A percentile compares a stretch with the other conserved stretches of the same genome.
Conservation (phyloP, 1,140 invertebrate species). For the Pantala flavescens region DNA sequence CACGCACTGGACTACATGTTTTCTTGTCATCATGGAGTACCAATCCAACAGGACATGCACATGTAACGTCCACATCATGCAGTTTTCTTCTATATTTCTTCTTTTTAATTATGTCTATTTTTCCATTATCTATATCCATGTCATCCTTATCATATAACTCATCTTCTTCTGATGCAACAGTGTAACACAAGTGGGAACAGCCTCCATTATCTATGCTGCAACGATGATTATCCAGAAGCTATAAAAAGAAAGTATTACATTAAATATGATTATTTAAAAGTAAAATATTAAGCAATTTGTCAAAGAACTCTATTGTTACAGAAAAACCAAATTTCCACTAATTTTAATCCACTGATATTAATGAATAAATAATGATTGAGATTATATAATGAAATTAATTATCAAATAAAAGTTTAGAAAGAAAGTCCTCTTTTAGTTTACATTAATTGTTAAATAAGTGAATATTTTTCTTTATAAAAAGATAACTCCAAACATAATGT, state of each 20-base stretch:
- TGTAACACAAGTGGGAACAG: constrained; percentile 62
- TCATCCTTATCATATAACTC: background rate
- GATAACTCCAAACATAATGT: no score
- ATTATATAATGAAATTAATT: background rate
- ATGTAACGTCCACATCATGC: constrained; percentile 29
- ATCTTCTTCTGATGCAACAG: constrained; percentile 18
- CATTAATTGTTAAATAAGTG: background rate
- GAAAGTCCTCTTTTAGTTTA: background rate
- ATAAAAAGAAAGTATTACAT: constrained; percentile 20
- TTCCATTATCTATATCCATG: background rate
- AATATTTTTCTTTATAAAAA: no score
- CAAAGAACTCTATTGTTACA: no score
- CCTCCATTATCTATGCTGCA: constrained; percentile 36
- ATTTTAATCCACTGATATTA: background rate
- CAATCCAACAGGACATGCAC: constrained; percentile 66
- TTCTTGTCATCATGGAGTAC: constrained; percentile 56
- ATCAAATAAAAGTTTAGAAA: background rate
- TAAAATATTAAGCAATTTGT: no score
- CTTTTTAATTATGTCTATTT: background rate
- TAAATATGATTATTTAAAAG: no score
- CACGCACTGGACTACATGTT: constrained; percentile 57
- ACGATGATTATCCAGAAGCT: constrained; percentile 30
- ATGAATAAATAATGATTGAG: background rate
- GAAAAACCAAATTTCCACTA: no score
- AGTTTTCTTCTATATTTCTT: background rate